phyloP scores from a whole-genome alignment of 2,888 invertebrate species.

The Glyphotaelius pellucidus region DNA sequence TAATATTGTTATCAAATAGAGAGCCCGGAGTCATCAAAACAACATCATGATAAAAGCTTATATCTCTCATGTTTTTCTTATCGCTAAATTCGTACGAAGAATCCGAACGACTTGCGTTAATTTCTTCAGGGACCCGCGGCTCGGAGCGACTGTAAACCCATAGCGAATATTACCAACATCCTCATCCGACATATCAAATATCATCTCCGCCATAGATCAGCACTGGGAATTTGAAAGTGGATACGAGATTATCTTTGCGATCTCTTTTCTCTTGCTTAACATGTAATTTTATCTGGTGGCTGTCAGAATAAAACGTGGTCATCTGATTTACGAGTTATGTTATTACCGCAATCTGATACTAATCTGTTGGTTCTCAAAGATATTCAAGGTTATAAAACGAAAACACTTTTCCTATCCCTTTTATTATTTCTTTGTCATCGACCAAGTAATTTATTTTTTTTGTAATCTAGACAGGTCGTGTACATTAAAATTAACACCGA shows the following conservation, averaged over 20 bases:
- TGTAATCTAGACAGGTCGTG: no score
- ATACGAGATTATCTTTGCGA: constrained; percentile 17
- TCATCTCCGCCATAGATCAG: constrained; percentile 35
- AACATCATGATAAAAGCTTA: neutral
- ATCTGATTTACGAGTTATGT: neutral
- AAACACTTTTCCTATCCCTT: no score
- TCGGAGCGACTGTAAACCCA: constrained; percentile 35
- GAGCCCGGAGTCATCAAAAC: neutral
- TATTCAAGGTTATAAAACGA: no score
- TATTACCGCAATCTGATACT: neutral
- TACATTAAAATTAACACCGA: no score
- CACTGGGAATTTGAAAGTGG: constrained; percentile 35
- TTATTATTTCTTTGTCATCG: no score
- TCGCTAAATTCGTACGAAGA: constrained; percentile 22
- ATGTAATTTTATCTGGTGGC: neutral
- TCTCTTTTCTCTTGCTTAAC: constrained; percentile 30
- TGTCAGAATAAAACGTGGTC: constrained; percentile 25
- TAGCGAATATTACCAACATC: neutral
- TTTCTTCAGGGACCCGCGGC: constrained; percentile 25
- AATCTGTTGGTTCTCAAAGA: neutral
- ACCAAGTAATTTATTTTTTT: no score
- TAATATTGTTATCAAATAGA: constrained; percentile 15
- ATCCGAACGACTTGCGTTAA: constrained; percentile 46
- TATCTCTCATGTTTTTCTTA: constrained; percentile 24
- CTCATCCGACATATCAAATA: constrained; percentile 34